Percentiles rank a stretch among this genome's conserved stretches.
Evolutionary conservation across 2,113 vertebrate species (phyloP).

Genomic region (Stercorarius parasiticus): DNA sequence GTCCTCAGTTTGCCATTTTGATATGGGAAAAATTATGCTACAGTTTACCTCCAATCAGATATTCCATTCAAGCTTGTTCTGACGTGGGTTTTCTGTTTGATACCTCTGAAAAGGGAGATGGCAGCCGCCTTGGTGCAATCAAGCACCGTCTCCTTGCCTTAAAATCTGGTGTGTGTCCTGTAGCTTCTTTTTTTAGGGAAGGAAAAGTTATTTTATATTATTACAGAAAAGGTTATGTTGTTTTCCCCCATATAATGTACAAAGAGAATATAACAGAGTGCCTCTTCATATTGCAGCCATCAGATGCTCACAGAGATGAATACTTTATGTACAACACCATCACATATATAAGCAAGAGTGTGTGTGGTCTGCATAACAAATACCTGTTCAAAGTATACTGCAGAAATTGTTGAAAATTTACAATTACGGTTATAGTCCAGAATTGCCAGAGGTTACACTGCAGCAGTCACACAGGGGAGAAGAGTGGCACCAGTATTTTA

Average conservation of each 20-base stretch:
- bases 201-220: background rate
- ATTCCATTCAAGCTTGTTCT: background rate
- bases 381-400: background rate
- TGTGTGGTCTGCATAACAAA: slow-evolving; percentile 5
- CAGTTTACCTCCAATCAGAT: background rate
- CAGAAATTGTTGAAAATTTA: background rate
- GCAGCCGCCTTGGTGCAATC: background rate
- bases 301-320: background rate
- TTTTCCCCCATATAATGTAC: background rate
- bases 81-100: background rate
- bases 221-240: background rate
- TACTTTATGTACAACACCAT: background rate
- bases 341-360: background rate
- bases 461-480: background rate
- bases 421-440: background rate
- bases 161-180: background rate
- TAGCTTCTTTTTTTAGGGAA: background rate
- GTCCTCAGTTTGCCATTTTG: background rate
- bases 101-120: background rate
- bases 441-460: background rate
- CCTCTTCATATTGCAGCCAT: background rate
- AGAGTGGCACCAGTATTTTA: background rate
- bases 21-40: background rate
- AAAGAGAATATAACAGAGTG: background rate
- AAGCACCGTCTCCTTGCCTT: background rate